A percentile compares a stretch with the other conserved stretches of the same genome.
phyloP scores from a whole-genome alignment of 1,140 invertebrate genomes.

The Acyrthosiphon pisum region DNA sequence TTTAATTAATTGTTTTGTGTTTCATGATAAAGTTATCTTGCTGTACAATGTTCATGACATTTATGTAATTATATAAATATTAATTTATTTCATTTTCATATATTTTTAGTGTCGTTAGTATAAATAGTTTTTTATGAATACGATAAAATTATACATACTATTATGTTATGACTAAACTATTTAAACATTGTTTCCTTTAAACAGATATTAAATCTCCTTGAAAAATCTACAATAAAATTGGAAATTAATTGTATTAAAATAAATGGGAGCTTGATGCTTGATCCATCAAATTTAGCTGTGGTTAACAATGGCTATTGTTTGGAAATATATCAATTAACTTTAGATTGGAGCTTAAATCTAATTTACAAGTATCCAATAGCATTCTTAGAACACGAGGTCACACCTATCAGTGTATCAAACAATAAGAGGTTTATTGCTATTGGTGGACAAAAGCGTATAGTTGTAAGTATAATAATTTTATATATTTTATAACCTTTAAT shows the following conservation, averaged over 20 bases:
- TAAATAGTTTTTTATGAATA: neutral
- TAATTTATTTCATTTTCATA: neutral
- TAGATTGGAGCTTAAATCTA: neutral
- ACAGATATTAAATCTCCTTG: neutral
- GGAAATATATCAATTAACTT: neutral
- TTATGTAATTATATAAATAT: neutral
- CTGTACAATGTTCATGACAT: constrained; percentile 7
- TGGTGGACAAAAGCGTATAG: constrained; percentile 27
- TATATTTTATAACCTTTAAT: neutral
- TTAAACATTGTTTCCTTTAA: neutral
- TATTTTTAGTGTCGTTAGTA: neutral
- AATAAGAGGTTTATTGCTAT: neutral
- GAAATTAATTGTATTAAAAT: constrained; percentile 33
- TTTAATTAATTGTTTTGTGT: constrained; percentile 35
- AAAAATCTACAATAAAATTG: neutral
- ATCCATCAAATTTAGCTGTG: constrained; percentile 23
- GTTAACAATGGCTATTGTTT: neutral
- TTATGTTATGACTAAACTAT: neutral
- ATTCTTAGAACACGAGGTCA: neutral
- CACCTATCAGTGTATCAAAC: constrained; percentile 24
- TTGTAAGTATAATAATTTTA: constrained; percentile 40
- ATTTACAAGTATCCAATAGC: constrained; percentile 12
- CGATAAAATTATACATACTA: neutral
- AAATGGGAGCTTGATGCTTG: constrained; percentile 39
- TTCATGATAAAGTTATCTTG: constrained; percentile 15